Evolutionary conservation across 2,113 vertebrate species (phyloP), one percentile per base, ranked within the genome.

Genomic region (Dipodomys stephensi): DNA sequence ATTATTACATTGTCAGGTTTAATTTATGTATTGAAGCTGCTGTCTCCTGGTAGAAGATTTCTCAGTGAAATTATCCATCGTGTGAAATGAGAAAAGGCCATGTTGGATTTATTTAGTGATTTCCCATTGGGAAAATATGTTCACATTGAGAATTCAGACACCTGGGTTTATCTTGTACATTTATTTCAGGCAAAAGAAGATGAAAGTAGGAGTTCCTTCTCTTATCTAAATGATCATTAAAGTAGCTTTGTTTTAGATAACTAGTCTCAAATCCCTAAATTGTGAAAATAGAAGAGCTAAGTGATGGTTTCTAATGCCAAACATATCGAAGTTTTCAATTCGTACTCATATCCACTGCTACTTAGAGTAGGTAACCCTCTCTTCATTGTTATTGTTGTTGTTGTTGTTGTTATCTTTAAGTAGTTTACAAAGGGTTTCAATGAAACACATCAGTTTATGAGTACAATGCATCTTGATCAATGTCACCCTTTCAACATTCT

Each of bases 291-390:
- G 4, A 65, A 22, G 44, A 85, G 32, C 64, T 82, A 90, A 71
- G 67, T 64, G 18, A 16, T 92, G 90, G 7, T 81, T 95, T 93
- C 71, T 49, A 16, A 46, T 80, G 6, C 69, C 57, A 84, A 92
- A 93, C 93, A 88, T 90, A 49, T 94, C 85, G 93, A 79, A 88
- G 22, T 53, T 94, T 35, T 97, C 86, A 20, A 85, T 83, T 95
- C 93, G 84, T 72, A 93, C 13, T 83, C 71, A 90, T 4, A 84
- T 39, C 62, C 72, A 79, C 44, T 92, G 60, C 72, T 69, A n/a
- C 64, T 90, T 69, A 91, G 95, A 92, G 88, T 39, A 86, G 67
- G n/a, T 85, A 81, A 39, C 6, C 27, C 76, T 83, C 76, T 83
- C 83, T 89, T 93, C 13, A 57, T 57, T 13, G 15, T 57, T 13